Base-by-base conservation (phyloP, 1,140 invertebrate species). In the Bombus cullumanus region DNA sequence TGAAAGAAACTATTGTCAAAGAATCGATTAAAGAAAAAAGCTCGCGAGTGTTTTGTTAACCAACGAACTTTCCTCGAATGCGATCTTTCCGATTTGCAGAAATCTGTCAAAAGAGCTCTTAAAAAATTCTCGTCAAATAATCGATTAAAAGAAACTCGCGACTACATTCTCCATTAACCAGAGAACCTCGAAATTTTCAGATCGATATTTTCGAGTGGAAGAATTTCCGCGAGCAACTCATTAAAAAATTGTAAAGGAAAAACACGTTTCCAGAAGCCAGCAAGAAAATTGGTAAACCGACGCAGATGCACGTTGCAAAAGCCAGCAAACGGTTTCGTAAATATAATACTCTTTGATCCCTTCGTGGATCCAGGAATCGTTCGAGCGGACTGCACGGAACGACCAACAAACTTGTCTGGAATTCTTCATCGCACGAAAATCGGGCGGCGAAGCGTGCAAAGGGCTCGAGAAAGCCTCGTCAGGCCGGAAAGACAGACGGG, bases 401-500 rank as follows among this genome's bases (percentile, higher is more conserved):
- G 74, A 37, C 22, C 22, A 34, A 22, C 25, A 62, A 76, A 28
- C 39, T 31, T 37, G 71, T 41, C 28, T 18, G 71, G 28, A 73
- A 73, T 73, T 73, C 41, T 43, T 73, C n/a, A n/a, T 76, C 53
- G 74, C 34, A 34, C 34, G 53, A 76, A 34, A 25, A 62, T 39
- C 25, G 12, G 3, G 34, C 15, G 2, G 25, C 18, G 22, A 5
- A 37, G 25, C 37, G 9, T 59, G 73, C 12, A 34, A 37, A 37
- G 43, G 31, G 43, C 43, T 75, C 12, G 57, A n/a, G 25, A 6
- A 31, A 39, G 53, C 74, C 25, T 57, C 53, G 34, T 76, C 34
- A 12, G 15, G 53, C 28, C 15, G 72, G 43, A 69, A 34, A 34
- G 66, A 34, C 4, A n/a, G 18, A 53, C 15, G 18, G 18, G 25